phyloP scores from a whole-genome alignment of 2,888 invertebrate species.

The Iselma pallidipennis region DNA sequence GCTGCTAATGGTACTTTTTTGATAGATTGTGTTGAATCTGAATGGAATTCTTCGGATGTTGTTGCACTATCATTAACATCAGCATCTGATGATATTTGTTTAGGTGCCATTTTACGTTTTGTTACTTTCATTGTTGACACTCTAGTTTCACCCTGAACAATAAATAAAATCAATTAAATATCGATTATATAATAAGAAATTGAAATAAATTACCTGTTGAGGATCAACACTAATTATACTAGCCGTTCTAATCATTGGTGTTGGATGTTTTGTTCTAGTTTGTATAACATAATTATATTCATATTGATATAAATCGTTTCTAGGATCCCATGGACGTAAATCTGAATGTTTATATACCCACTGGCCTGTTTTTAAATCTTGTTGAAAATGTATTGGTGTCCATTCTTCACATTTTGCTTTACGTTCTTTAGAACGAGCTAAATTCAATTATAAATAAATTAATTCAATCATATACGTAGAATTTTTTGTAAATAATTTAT shows the following conservation, averaged over 20 bases:
- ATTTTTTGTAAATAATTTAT: background rate
- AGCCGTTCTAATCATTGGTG: constrained; percentile 72
- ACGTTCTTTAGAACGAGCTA: constrained; percentile 67
- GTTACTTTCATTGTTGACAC: constrained; percentile 58
- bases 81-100: constrained; percentile 60
- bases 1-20: constrained; percentile 45
- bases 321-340: constrained; percentile 84
- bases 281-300: constrained; percentile 80
- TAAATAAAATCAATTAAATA: constrained; percentile 31
- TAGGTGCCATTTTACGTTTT: constrained; percentile 58
- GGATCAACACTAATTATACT: constrained; percentile 72
- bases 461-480: background rate
- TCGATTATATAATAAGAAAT: background rate
- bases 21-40: constrained; percentile 50
- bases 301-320: constrained; percentile 85
- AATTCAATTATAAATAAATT: background rate
- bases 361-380: constrained; percentile 57
- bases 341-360: constrained; percentile 82
- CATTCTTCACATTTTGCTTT: constrained; percentile 69
- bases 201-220: constrained; percentile 41
- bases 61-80: constrained; percentile 56
- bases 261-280: constrained; percentile 75
- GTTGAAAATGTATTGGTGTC: constrained; percentile 75
- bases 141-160: constrained; percentile 58
- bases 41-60: constrained; percentile 53